A percentile compares a stretch with the other conserved stretches of the same genome.
phyloP scores from a whole-genome alignment of 1,140 invertebrate species.

The Sycophila sp. region DNA sequence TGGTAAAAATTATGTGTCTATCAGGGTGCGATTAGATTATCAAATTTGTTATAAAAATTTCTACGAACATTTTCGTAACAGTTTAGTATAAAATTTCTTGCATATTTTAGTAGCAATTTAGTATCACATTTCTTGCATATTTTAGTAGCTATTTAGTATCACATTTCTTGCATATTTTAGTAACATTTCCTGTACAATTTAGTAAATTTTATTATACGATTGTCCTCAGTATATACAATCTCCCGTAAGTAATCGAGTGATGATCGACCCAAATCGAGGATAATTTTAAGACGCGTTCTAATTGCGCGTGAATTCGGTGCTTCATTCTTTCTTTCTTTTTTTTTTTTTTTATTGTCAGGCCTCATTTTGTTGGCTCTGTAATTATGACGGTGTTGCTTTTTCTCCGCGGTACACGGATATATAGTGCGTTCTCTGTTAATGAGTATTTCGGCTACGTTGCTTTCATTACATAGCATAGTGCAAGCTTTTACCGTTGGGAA shows the following conservation, averaged over 20 bases:
- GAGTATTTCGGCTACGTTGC: too few relatives aligned
- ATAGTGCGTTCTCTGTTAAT: too few relatives aligned
- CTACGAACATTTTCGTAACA: too few relatives aligned
- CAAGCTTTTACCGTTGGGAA: too few relatives aligned
- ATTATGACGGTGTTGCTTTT: not conserved
- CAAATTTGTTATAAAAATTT: too few relatives aligned
- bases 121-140: not conserved
- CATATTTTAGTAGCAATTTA: too few relatives aligned
- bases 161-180: not conserved
- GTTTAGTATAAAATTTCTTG: too few relatives aligned
- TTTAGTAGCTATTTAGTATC: not conserved
- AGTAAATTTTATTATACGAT: not conserved
- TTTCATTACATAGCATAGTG: too few relatives aligned
- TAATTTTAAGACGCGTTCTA: not conserved
- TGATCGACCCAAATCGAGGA: slow-evolving; percentile 13
- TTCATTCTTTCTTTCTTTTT: not conserved
- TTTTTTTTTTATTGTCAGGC: not conserved
- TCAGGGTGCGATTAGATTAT: too few relatives aligned
- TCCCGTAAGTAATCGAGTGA: not conserved
- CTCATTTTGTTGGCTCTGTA: not conserved
- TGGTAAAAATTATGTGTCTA: too few relatives aligned
- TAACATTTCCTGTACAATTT: too few relatives aligned
- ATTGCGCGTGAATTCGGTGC: not conserved
- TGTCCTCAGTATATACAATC: not conserved
- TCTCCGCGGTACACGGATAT: too few relatives aligned